Evolutionary conservation across 2,888 invertebrate genomes (phyloP), one percentile per base, ranked within the genome.

Genomic region (Leucophenga maculata): DNA sequence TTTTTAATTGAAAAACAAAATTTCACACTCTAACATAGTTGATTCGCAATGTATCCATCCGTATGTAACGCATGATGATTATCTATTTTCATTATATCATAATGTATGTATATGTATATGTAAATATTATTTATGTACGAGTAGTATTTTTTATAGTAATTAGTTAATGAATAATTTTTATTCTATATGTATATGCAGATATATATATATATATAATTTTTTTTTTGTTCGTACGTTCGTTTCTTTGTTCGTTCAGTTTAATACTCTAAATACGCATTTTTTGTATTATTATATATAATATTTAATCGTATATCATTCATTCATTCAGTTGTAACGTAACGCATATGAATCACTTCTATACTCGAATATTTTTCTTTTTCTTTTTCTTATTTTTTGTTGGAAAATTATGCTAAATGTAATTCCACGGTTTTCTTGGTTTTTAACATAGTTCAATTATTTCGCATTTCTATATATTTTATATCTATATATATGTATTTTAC

Each of bases 361-460:
- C n/a, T n/a, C n/a, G n/a, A n/a, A n/a, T n/a, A n/a, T n/a, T n/a
- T n/a, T n/a, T n/a, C n/a, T n/a, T n/a, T n/a, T n/a, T n/a, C n/a
- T n/a, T n/a, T n/a, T n/a, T n/a, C n/a, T n/a, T n/a, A n/a, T n/a
- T n/a, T n/a, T n/a, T n/a, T n/a, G n/a, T 26, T 26, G 26, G 26
- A 26, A 54, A 59, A 59, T 59, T 59, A 59, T 59, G 59, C 59
- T 59, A 59, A 32, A 31, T 31, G 32, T 59, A 59, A 59, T 59
- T 31, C 31, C 22, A 50, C 59, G 57, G 26, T 57, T 59, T 14
- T 54, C 13, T 22, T 20, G 18, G 32, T 31, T 59, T 59, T 26
- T 59, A 39, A 39, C 59, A 59, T 59, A n/a, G 11, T 32, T 59
- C 11, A 26, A 59, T 59, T 6, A 1, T 39, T 39, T 39, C 39